Evolutionary conservation across 2,797 vertebrate species (phyloP).

Genomic region (Phrynocephalus vlangalii): DNA sequence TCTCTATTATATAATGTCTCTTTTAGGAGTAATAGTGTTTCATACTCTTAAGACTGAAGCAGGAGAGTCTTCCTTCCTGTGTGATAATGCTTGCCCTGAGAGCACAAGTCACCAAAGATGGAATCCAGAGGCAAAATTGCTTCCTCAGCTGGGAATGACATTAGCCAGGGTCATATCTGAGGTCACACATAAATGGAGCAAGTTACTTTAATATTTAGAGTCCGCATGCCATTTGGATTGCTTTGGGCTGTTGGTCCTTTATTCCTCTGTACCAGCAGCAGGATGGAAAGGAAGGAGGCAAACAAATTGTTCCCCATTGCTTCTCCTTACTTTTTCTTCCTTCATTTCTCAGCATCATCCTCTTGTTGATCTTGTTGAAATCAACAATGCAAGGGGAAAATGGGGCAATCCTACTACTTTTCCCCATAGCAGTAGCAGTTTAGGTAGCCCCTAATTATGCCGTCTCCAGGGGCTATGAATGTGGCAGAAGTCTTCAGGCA

Average conservation of each 20-base stretch:
- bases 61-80: neutral
- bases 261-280: neutral
- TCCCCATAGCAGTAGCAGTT: neutral
- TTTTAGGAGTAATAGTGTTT: neutral
- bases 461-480: too few species aligned
- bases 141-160: neutral
- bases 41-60: neutral
- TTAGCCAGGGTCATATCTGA: neutral
- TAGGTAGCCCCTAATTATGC: too few species aligned
- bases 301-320: too few species aligned
- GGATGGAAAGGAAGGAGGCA: neutral
- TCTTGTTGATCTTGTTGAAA: too few species aligned
- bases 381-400: neutral
- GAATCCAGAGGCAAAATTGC: neutral
- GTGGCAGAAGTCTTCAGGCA: too few species aligned
- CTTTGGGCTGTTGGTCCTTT: neutral
- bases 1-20: neutral
- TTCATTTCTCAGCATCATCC: neutral
- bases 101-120: neutral
- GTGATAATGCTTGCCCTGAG: slow-evolving; percentile 1
- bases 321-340: neutral
- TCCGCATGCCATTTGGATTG: neutral
- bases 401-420: neutral
- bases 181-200: neutral
- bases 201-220: neutral